Evolutionary conservation across 2,797 vertebrate genomes (phyloP).

Genomic region (Rhynchonycteris naso): DNA sequence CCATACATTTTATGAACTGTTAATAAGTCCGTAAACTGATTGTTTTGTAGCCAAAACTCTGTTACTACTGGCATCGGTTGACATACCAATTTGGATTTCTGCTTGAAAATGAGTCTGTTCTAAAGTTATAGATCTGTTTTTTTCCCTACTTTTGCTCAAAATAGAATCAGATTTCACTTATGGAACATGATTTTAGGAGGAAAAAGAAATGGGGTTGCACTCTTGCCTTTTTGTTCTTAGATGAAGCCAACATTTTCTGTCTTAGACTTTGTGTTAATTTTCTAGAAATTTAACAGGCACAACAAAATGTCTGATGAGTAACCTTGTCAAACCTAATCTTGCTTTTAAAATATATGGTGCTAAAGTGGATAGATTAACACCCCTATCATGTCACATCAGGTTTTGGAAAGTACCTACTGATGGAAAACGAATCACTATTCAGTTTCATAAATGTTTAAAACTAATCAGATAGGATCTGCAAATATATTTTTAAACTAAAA

Average conservation of each 20-base stretch:
- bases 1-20: conserved; percentile 85
- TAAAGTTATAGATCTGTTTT: conserved; percentile 64
- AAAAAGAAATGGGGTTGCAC: not conserved
- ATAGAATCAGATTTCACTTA: conserved; percentile 63
- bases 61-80: conserved; percentile 79
- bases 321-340: conserved; percentile 22
- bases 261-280: not conserved
- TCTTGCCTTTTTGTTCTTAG: conserved; percentile 39
- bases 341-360: not conserved
- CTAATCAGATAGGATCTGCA: not conserved
- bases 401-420: not conserved
- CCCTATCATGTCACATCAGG: not conserved
- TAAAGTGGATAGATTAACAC: not conserved
- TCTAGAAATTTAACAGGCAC: conserved; percentile 41
- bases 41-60: conserved; percentile 84
- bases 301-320: conserved; percentile 1
- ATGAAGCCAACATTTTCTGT: not conserved
- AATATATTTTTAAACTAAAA: conserved; percentile 8
- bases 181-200: conserved; percentile 29
- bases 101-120: conserved; percentile 72
- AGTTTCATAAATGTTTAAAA: not conserved
- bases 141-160: conserved; percentile 54
- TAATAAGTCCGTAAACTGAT: conserved; percentile 86
- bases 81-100: conserved; percentile 82
- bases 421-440: not conserved